These are phyloP conservation scores for Rutpela maculata DNA, from an alignment of 2,888 invertebrate species.

Conservation along the genomic window DNA sequence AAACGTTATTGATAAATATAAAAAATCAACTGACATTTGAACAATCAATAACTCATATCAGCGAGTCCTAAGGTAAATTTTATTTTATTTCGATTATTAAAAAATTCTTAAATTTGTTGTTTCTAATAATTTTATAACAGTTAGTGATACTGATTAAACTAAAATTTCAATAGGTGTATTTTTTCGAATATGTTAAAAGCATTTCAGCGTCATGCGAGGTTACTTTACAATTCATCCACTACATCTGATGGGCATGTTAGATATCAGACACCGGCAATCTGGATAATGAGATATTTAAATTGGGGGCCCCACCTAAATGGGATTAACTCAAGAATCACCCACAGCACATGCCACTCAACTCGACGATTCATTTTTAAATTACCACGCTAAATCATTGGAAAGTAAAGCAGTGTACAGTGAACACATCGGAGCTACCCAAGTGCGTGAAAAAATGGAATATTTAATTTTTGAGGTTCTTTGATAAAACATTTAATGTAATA, in stretches of 20 bases:
- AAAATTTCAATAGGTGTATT: background rate
- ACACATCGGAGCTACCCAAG: background rate
- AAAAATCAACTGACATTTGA: too few species aligned
- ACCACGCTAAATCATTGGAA: slow-evolving; percentile 45
- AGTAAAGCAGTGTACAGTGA: background rate
- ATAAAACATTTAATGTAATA: background rate
- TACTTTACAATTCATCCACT: slow-evolving; percentile 20
- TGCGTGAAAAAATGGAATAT: slow-evolving; percentile 7
- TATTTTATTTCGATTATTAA: too few species aligned
- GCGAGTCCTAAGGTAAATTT: too few species aligned
- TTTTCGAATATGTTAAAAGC: slow-evolving; percentile 11
- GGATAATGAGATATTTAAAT: slow-evolving; percentile 67
- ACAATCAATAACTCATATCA: too few species aligned
- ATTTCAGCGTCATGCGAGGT: slow-evolving; percentile 13
- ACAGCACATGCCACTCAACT: slow-evolving; percentile 51
- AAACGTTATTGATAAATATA: too few species aligned
- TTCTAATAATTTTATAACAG: too few species aligned
- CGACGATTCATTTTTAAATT: slow-evolving; percentile 51
- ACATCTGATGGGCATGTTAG: slow-evolving; percentile 62
- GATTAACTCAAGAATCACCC: slow-evolving; percentile 53
- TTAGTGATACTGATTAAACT: too few species aligned
- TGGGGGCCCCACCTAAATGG: slow-evolving; percentile 52
- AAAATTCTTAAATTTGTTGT: too few species aligned
- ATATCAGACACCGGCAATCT: slow-evolving; percentile 63
- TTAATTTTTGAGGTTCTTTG: background rate